Base-by-base conservation (phyloP, 2,888 invertebrate genomes). In the Dione juno region DNA sequence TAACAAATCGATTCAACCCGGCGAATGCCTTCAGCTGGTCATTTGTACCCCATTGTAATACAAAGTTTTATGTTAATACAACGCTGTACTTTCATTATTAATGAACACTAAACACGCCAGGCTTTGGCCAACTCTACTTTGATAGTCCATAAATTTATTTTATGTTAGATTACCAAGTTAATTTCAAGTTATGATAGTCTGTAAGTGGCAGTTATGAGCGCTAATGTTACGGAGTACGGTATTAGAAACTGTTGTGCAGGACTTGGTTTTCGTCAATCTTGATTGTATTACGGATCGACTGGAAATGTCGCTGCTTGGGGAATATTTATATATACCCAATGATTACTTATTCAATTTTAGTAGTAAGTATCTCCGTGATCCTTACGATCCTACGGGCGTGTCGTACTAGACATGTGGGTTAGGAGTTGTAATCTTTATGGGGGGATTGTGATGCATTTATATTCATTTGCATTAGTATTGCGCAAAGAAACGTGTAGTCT, bases 91-190 rank as follows among this genome's bases (percentile, higher is more conserved):
- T 75, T 63, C 67, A 41, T 64, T 65, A 66, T 72, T 80, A 81
- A 81, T 79, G 78, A 75, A 75, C 19, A 37, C 40, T 43, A 68
- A 63, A 74, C 82, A 82, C 81, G 82, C 82, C 52, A 67, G 74
- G 73, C 59, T 68, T 73, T 71, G 76, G 74, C 76, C 76, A 70
- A 74, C 72, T 68, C 71, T 53, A 69, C 70, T 74, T 74, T 74
- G 76, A 74, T 75, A 72, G 74, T 66, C 75, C 73, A 75, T 79
- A 79, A 80, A 79, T 77, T 78, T 77, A 76, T 78, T 76, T 80
- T 75, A 76, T 76, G 78, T 74, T 77, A 77, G 78, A 78, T 81
- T 78, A 79, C 74, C 58, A 77, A 78, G 80, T 80, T 82, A 82
- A 82, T 82, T 79, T 77, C 76, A 75, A 75, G 79, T 79, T 77